Evolutionary conservation across 2,113 vertebrate species (phyloP), one percentile per base, ranked within the genome.

Genomic region (Vanacampus margaritifer): DNA sequence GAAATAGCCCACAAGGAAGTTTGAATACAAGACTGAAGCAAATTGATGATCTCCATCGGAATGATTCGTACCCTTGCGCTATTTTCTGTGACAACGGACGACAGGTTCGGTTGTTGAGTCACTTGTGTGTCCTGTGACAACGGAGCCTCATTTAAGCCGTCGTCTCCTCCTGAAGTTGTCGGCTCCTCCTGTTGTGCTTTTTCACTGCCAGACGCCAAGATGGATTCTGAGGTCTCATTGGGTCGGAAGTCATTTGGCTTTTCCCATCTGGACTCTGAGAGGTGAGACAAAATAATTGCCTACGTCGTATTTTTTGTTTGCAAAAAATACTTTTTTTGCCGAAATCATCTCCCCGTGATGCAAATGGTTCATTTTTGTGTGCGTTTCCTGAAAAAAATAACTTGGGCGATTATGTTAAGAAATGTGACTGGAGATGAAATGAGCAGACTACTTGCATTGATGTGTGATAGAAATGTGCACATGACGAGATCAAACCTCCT

Each of bases 261-360:
- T 79, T 95, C 95, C 97, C 97, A 99, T 1, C 88, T 95, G 69
- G 96, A 96, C 79, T 95, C 96, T 99, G 87, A 51, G 43, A 64
- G 32, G n/a, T 37, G 26, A 79, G 21, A 62, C 51, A 54, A 32
- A 32, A 32, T 32, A 32, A 32, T 32, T 32, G 28, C 28, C 28
- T 32, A 2, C 2, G 28, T 32, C 28, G 2, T 32, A 2, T 32
- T 32, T 32, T 32, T 32, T 32, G 2, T 32, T 32, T 32, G 2
- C 28, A 32, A 32, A 32, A 32, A 32, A 2, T 32, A 32, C n/a
- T n/a, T n/a, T 32, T 32, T 32, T 32, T 32, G 28, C 28, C 28
- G 2, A 32, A 32, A 32, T 32, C 28, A 32, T 32, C 28, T 32
- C 28, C n/a, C n/a, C n/a, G 4, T 32, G 28, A 4, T 32, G 28